These are phyloP conservation scores for Periplaneta americana DNA, from an alignment of 1,140 invertebrate species.

Conservation along the genomic window DNA sequence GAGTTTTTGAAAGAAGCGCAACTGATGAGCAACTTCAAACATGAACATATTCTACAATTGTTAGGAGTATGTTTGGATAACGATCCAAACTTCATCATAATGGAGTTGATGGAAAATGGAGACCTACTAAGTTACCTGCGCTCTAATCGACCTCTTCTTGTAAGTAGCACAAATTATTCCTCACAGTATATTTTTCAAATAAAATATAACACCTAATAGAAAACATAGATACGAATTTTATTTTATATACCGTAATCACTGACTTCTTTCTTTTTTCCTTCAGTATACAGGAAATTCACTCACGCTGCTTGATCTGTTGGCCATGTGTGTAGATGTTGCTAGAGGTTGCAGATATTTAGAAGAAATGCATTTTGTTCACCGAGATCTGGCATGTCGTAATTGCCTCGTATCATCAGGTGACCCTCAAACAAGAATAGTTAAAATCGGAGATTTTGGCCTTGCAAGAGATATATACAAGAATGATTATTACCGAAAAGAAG, in stretches of 20 bases:
- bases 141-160: slow-evolving; percentile 60
- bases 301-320: slow-evolving; percentile 73
- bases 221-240: too few species aligned
- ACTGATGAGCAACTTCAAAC: slow-evolving; percentile 95
- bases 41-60: slow-evolving; percentile 89
- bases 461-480: slow-evolving; percentile 94
- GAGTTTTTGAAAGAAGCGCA: slow-evolving; percentile 96
- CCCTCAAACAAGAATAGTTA: slow-evolving; percentile 71
- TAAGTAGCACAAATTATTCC: slow-evolving; percentile 44
- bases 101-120: slow-evolving; percentile 96
- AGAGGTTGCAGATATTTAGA: slow-evolving; percentile 89
- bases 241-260: neutral
- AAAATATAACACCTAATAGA: too few species aligned
- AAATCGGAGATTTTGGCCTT: slow-evolving; percentile 95
- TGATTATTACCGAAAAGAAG: slow-evolving; percentile 88
- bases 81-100: slow-evolving; percentile 86
- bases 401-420: slow-evolving; percentile 78
- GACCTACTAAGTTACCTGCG: slow-evolving; percentile 88
- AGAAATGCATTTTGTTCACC: slow-evolving; percentile 93
- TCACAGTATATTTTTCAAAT: too few species aligned
- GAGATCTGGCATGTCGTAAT: slow-evolving; percentile 91
- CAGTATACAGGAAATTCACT: slow-evolving; percentile 52
- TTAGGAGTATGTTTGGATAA: slow-evolving; percentile 92
- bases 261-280: slow-evolving; percentile 17
- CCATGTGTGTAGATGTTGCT: slow-evolving; percentile 92